phyloP scores from a whole-genome alignment of 2,113 vertebrate species.

The Callopanchax toddi region DNA sequence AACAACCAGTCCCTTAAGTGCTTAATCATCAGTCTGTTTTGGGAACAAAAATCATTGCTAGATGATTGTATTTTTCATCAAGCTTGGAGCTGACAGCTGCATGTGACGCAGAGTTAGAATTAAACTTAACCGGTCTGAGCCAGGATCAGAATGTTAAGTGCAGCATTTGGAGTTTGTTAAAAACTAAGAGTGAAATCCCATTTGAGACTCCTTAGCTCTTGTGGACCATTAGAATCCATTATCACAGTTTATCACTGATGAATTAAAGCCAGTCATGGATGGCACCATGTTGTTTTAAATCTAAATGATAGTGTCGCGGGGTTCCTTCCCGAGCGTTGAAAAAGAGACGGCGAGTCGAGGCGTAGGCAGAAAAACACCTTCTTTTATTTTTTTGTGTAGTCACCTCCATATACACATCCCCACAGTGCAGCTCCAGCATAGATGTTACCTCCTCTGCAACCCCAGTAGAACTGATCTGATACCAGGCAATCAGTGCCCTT shows the following conservation, averaged over 20 bases:
- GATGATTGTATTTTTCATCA: constrained; percentile 25
- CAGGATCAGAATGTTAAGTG: background rate
- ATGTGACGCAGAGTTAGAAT: background rate
- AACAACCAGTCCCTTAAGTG: constrained; percentile 18
- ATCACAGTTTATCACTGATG: background rate
- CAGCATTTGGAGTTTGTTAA: background rate
- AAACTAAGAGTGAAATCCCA: background rate
- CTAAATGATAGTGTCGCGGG: too few species aligned
- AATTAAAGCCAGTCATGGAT: background rate
- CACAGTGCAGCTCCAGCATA: too few species aligned
- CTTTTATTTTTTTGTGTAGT: too few species aligned
- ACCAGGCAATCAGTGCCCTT: too few species aligned
- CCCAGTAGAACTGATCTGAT: too few species aligned
- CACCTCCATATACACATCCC: too few species aligned
- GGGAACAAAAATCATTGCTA: constrained; percentile 1
- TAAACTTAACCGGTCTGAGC: background rate
- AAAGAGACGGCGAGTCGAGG: too few species aligned
- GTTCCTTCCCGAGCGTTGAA: too few species aligned
- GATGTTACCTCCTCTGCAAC: too few species aligned
- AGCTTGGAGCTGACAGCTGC: constrained; percentile 23
- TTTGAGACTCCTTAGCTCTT: background rate
- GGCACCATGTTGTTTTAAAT: background rate
- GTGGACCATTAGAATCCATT: background rate
- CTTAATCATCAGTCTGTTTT: constrained; percentile 34
- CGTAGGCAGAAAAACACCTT: too few species aligned